Evolutionary conservation across 2,888 invertebrate genomes (phyloP), one percentile per base, ranked within the genome.

Genomic region (Drosophila picticornis): DNA sequence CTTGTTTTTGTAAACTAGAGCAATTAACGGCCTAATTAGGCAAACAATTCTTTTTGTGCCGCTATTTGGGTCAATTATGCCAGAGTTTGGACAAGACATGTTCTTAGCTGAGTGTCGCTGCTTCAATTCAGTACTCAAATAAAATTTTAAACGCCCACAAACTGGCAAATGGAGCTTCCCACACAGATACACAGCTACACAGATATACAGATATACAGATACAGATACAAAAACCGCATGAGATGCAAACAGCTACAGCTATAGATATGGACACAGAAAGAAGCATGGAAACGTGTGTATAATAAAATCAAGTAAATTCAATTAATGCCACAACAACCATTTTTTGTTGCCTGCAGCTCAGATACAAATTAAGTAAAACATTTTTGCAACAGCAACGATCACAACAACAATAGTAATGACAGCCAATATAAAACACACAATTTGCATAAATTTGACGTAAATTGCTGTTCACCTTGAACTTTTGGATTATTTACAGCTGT

Each of bases 221-320:
- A 16, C 25, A 56, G 22, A 60, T 27, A 13, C 43, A 13, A 22
- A 22, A 13, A 13, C 2, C 3, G 46, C 22, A 22, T 46, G 13
- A 13, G 13, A 22, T 46, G 13, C 13, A 31, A 7, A 55, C 36
- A n/a, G 27, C 19, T 29, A 25, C 19, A 56, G n/a, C 36, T 36
- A 7, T 19, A 38, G 27, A 29, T 31, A 57, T 16, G 22, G 9
- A 38, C 29, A 63, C 36, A 65, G 19, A 38, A 43, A n/a, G 5
- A 25, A 32, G 34, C 60, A 61, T 57, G 64, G 36, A 69, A 58
- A 58, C 55, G 46, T 58, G 53, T 50, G 32, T 75, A 70, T 72
- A 78, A 85, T 88, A 57, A 84, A 89, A 85, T 85, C 82, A 88
- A 86, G 82, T 60, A 66, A 75, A 86, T 81, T 85, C 75, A 81